phyloP scores from a whole-genome alignment of 2,888 invertebrate species.

The Stenotaenia linearis region DNA sequence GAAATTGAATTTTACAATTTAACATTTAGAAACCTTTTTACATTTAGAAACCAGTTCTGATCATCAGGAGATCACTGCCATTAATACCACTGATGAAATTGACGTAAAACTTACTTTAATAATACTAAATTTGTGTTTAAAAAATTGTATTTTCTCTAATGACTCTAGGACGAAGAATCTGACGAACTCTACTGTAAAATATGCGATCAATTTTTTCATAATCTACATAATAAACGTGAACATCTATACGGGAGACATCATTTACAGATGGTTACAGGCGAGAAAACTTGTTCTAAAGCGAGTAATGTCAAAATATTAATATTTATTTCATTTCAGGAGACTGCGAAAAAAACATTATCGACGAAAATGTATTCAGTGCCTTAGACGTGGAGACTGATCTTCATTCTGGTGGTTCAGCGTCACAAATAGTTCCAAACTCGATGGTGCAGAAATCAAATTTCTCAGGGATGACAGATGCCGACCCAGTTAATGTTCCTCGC shows the following conservation, averaged over 20 bases:
- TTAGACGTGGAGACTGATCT: not conserved
- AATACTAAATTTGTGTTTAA: too few species aligned
- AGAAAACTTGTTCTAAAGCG: conserved; percentile 36
- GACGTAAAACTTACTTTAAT: too few species aligned
- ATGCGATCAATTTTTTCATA: conserved; percentile 57
- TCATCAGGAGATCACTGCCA: not conserved
- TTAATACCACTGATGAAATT: conserved; percentile 46
- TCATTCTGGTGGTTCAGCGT: not conserved
- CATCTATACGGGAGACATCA: conserved; percentile 57
- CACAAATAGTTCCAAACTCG: not conserved
- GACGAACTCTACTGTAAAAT: conserved; percentile 56
- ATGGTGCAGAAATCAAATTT: not conserved
- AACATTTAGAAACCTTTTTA: not conserved
- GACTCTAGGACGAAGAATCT: conserved; percentile 55
- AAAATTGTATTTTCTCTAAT: too few species aligned
- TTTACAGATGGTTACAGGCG: conserved; percentile 49
- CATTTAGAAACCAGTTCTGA: not conserved
- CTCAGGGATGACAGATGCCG: not conserved
- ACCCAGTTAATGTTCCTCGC: not conserved
- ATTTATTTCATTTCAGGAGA: not conserved
- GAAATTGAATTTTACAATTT: not conserved
- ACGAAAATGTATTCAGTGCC: too few species aligned
- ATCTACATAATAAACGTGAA: conserved; percentile 56
- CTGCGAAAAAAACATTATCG: not conserved
- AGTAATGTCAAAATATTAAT: not conserved